A percentile compares a stretch with the other conserved stretches of the same genome.
These are phyloP conservation scores for Rhagoletis pomonella DNA, from an alignment of 1,140 invertebrate genomes.

Conservation along the genomic window DNA sequence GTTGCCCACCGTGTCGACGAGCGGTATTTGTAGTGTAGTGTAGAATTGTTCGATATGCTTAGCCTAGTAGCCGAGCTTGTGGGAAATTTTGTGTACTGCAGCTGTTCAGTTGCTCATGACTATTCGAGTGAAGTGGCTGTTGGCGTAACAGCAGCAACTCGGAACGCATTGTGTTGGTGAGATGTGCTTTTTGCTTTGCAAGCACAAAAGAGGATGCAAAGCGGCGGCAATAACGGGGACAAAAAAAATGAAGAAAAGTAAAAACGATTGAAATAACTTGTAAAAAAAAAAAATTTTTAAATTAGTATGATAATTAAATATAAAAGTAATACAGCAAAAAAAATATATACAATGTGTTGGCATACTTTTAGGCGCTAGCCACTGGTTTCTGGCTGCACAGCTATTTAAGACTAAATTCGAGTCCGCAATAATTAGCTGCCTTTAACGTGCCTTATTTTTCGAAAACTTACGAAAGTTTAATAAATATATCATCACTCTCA, in stretches of 20 bases:
- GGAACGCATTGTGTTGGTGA: background rate
- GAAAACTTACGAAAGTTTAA: too few relatives aligned
- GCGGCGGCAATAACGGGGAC: background rate
- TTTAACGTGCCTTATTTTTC: too few relatives aligned
- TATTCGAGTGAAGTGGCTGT: conserved; percentile 29
- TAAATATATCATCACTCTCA: background rate
- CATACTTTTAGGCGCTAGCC: background rate
- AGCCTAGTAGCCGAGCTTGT: conserved; percentile 15
- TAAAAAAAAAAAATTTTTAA: background rate
- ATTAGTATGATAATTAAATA: too few relatives aligned
- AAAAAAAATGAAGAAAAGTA: background rate
- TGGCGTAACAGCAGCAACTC: conserved; percentile 6
- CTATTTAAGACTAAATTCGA: too few relatives aligned
- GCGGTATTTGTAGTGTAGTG: conserved; percentile 1
- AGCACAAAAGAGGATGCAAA: background rate
- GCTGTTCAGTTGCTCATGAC: conserved; percentile 43
- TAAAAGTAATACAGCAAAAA: background rate
- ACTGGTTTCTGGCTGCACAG: too few relatives aligned
- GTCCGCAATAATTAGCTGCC: too few relatives aligned
- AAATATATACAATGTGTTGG: background rate
- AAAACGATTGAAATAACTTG: background rate
- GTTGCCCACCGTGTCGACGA: background rate
- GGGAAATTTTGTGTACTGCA: conserved; percentile 9
- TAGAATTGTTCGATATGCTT: background rate
- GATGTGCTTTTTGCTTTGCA: background rate